Evolutionary conservation across 64 coral and sea anemone species (phyloP).

Genomic region (Anthopleura sola): DNA sequence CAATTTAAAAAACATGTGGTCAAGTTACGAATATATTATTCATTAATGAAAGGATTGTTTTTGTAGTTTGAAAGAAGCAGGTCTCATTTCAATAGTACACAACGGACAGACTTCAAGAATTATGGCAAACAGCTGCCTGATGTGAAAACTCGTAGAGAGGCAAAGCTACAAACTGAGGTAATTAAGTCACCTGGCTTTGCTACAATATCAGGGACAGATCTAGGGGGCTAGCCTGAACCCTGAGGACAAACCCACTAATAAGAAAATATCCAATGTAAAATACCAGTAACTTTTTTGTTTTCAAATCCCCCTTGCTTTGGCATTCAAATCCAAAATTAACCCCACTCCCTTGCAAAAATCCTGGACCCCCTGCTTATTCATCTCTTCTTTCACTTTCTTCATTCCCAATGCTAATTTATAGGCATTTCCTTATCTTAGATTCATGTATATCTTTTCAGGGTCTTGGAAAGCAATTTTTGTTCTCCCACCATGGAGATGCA

Average conservation of each 20-base stretch:
- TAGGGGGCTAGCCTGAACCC: too few relatives aligned
- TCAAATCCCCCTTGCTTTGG: too few relatives aligned
- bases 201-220: too few relatives aligned
- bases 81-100: slow-evolving; percentile 70
- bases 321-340: too few relatives aligned
- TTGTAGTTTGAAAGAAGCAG: slow-evolving; percentile 77
- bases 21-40: neutral
- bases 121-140: slow-evolving; percentile 86
- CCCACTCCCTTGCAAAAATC: too few relatives aligned
- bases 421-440: neutral
- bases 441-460: slow-evolving; percentile 45
- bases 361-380: too few relatives aligned
- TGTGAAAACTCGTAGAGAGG: slow-evolving; percentile 79
- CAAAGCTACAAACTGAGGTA: slow-evolving; percentile 80
- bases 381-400: neutral
- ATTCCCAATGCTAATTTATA: neutral
- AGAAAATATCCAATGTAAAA: too few relatives aligned
- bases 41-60: neutral
- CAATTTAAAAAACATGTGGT: neutral
- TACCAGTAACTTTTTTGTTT: too few relatives aligned
- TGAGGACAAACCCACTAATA: too few relatives aligned
- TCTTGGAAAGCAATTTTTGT: slow-evolving; percentile 77
- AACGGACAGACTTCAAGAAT: slow-evolving; percentile 96
- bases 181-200: neutral
- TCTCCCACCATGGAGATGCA: slow-evolving; percentile 86